Evolutionary conservation across 2,113 vertebrate species (phyloP).

Genomic region (Microcebus murinus): DNA sequence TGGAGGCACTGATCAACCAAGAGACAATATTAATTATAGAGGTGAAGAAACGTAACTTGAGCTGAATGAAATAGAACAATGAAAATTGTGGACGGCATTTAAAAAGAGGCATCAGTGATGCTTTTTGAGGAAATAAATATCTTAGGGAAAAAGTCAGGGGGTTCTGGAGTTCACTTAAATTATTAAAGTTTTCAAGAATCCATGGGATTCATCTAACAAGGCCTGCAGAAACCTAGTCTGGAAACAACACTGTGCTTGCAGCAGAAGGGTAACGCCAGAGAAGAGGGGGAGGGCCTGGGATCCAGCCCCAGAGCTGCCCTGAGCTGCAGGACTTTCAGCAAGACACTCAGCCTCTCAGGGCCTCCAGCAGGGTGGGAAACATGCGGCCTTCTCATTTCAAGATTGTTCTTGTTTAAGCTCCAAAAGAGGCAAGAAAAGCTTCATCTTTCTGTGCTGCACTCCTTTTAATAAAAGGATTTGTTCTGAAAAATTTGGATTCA

Average conservation of each 20-base stretch:
- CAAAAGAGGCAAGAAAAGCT: too few relatives aligned
- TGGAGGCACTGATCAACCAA: background rate
- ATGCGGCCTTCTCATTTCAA: too few relatives aligned
- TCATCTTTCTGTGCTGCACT: too few relatives aligned
- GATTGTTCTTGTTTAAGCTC: too few relatives aligned
- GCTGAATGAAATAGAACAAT: background rate
- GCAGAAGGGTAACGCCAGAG: background rate
- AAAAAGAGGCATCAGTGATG: background rate
- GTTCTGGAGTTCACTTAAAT: background rate
- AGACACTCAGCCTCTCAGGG: background rate
- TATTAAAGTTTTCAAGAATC: background rate
- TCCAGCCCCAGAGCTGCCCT: rapidly evolving
- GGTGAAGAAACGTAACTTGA: background rate
- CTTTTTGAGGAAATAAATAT: background rate
- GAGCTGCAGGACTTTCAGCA: background rate
- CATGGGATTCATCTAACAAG: background rate
- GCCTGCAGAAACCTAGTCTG: background rate
- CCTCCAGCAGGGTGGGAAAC: background rate
- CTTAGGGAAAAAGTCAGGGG: background rate
- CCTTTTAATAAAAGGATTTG: too few relatives aligned
- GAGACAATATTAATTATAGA: background rate
- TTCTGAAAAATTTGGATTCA: too few relatives aligned
- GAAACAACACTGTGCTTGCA: rapidly evolving
- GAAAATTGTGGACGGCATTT: background rate
- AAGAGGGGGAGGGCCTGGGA: background rate